Evolutionary conservation across 2,113 vertebrate genomes (phyloP).

Genomic region (Odobenus rosmarus): DNA sequence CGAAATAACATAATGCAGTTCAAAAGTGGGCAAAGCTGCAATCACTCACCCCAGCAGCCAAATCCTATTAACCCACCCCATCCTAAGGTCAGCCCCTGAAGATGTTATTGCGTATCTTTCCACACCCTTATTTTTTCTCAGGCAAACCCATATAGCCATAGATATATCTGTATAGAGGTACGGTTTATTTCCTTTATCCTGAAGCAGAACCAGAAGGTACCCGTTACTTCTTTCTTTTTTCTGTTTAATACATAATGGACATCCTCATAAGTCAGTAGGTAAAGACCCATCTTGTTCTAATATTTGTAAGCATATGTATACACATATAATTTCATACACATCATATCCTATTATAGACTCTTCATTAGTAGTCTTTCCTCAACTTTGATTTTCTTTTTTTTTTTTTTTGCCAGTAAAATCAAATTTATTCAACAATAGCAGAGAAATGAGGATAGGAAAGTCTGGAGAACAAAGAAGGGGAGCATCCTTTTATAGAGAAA

Average conservation of each 20-base stretch:
- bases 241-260: not conserved
- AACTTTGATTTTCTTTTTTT: too few species aligned
- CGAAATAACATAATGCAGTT: not conserved
- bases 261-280: not conserved
- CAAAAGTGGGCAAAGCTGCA: not conserved
- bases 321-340: not conserved
- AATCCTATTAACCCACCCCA: not conserved
- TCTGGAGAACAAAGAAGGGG: not conserved
- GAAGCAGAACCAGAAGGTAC: constrained; percentile 1
- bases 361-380: not conserved
- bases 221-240: not conserved
- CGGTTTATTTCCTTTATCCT: not conserved
- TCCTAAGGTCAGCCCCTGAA: not conserved
- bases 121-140: not conserved
- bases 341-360: not conserved
- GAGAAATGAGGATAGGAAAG: not conserved
- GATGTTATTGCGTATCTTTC: not conserved
- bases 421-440: not conserved
- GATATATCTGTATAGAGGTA: not conserved
- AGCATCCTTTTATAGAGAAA: not conserved
- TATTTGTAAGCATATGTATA: not conserved
- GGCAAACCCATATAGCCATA: not conserved
- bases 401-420: not conserved
- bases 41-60: not conserved
- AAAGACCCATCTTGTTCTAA: not conserved